A percentile compares a stretch with the other conserved stretches of the same genome.
phyloP scores from a whole-genome alignment of 2,888 invertebrate genomes.

The Athetis lepigone region DNA sequence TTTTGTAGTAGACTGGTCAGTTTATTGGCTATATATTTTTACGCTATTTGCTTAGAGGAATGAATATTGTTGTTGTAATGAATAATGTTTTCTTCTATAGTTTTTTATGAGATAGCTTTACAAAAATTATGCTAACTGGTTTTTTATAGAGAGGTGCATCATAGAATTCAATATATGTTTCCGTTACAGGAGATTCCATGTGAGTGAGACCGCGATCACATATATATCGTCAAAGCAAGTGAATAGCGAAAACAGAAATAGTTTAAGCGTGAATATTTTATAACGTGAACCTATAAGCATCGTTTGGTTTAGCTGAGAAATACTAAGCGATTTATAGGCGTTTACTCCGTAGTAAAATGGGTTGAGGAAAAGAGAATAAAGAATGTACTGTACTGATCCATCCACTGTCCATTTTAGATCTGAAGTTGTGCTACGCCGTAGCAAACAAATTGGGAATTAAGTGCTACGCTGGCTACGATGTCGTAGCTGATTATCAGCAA shows the following conservation, averaged over 20 bases:
- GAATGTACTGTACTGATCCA: not conserved
- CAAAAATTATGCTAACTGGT: no score
- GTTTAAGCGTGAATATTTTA: constrained; percentile 22
- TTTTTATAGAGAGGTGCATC: no score
- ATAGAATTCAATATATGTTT: no score
- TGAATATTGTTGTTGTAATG: no score
- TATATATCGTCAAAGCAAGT: constrained; percentile 10
- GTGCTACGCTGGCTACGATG: not conserved
- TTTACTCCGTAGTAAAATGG: not conserved
- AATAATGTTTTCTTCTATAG: no score
- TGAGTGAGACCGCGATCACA: no score
- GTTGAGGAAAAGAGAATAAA: not conserved
- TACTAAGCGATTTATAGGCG: not conserved
- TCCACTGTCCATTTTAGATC: not conserved
- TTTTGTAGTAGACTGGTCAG: no score
- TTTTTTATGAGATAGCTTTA: no score
- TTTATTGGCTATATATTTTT: no score
- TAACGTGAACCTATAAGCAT: constrained; percentile 3
- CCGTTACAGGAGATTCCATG: no score
- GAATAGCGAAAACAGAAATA: constrained; percentile 2
- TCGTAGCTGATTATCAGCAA: not conserved
- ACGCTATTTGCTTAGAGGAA: no score
- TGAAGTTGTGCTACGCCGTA: constrained; percentile 19
- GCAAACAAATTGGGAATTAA: not conserved
- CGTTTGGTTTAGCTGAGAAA: not conserved